Conservation (phyloP, 2,888 invertebrate genomes). For the Cacoxenus indagator region DNA sequence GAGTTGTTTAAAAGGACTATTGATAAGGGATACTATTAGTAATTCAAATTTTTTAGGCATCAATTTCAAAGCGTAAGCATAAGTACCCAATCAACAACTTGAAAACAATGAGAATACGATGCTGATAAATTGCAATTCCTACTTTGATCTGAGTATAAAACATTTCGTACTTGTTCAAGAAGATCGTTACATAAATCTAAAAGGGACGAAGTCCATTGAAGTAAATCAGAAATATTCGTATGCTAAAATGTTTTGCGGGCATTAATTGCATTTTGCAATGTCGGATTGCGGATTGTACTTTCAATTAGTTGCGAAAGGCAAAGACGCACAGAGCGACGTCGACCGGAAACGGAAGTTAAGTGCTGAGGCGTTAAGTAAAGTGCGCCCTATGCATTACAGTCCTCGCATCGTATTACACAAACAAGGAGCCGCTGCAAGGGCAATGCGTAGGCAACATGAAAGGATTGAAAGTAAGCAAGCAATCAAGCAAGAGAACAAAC, state of each 20-base stretch:
- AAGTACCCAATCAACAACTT: conserved; percentile 1
- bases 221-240: conserved; percentile 31
- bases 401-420: neutral
- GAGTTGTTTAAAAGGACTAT: too few relatives aligned
- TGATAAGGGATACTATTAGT: too few relatives aligned
- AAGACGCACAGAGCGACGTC: conserved; percentile 27
- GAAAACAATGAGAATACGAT: neutral
- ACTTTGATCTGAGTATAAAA: conserved; percentile 5
- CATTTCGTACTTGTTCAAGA: neutral
- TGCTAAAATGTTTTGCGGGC: conserved; percentile 54
- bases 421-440: neutral
- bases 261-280: conserved; percentile 68
- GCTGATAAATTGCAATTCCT: neutral
- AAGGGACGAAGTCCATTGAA: conserved; percentile 5
- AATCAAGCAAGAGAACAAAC: conserved; percentile 48
- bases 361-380: conserved; percentile 65
- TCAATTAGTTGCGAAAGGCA: conserved; percentile 59
- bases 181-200: neutral
- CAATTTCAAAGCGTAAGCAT: too few relatives aligned
- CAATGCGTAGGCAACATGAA: conserved; percentile 7
- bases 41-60: too few relatives aligned
- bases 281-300: conserved; percentile 69
- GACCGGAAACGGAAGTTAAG: conserved; percentile 66
- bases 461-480: conserved; percentile 7
- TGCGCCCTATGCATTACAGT: conserved; percentile 40